Evolutionary conservation across 1,140 invertebrate species (phyloP).

Genomic region (silkworm (Bombyx mori)): DNA sequence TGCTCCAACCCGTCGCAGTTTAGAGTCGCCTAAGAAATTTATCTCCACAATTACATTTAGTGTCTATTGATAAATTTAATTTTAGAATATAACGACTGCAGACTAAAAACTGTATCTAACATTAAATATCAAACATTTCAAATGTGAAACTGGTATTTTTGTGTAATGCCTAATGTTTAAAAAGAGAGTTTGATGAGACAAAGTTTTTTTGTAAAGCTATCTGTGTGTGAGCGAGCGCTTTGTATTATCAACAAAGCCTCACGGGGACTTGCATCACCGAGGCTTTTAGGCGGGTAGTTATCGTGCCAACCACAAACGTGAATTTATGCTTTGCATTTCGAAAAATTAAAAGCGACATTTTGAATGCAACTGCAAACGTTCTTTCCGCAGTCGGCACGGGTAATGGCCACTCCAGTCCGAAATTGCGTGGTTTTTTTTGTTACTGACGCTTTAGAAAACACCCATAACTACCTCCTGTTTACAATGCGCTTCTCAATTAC

Average conservation of each 20-base stretch:
- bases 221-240: slow-evolving; percentile 41
- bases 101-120: no score
- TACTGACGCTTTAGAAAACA: slow-evolving; percentile 45
- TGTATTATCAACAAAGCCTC: slow-evolving; percentile 50
- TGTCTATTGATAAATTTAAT: no score
- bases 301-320: slow-evolving; percentile 49
- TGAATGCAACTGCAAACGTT: slow-evolving; percentile 59
- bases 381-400: slow-evolving; percentile 42
- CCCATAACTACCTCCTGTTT: slow-evolving; percentile 38
- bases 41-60: no score
- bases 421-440: slow-evolving; percentile 46
- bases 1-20: no score
- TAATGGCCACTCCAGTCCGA: slow-evolving; percentile 62
- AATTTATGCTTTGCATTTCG: slow-evolving; percentile 62
- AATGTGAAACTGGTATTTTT: no score
- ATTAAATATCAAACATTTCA: no score
- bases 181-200: slow-evolving; percentile 21
- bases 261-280: slow-evolving; percentile 36
- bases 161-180: background rate
- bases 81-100: no score
- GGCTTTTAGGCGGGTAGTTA: slow-evolving; percentile 57
- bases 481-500: slow-evolving; percentile 22
- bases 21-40: no score
- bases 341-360: slow-evolving; percentile 66
- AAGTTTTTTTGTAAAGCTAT: slow-evolving; percentile 43